Evolutionary conservation across 2,113 vertebrate genomes (phyloP).

Genomic region (cattle (Bos taurus)): DNA sequence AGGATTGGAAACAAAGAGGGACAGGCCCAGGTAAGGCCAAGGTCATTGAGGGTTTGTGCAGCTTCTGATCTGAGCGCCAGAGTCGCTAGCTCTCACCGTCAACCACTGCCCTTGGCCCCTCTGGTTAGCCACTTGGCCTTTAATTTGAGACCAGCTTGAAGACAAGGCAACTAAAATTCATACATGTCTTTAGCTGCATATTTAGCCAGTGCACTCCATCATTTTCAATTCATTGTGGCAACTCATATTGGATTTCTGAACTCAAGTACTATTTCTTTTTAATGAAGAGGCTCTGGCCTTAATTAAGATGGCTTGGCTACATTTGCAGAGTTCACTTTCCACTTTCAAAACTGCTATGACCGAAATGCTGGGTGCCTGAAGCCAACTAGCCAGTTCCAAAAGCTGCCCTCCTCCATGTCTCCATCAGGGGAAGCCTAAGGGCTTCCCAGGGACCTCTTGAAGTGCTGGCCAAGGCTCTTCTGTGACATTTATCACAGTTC

Average conservation of each 20-base stretch:
- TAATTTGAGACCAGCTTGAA: not conserved
- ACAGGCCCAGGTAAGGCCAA: not conserved
- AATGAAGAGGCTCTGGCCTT: constrained; percentile 14
- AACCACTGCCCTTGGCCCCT: not conserved
- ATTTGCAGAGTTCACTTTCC: not conserved
- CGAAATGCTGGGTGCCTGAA: not conserved
- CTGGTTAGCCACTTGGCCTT: not conserved
- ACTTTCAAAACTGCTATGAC: not conserved
- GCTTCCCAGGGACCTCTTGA: not conserved
- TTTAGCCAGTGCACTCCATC: not conserved
- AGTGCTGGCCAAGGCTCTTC: not conserved
- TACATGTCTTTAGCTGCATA: not conserved
- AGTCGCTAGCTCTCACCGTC: not conserved
- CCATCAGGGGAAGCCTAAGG: not conserved
- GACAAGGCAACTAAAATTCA: not conserved
- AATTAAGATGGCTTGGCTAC: not conserved
- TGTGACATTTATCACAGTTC: not conserved
- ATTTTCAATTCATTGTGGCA: not conserved
- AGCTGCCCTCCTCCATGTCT: not conserved
- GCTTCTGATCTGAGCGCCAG: not conserved
- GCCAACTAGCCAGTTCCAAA: not conserved
- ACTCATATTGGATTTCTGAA: not conserved
- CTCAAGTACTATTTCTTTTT: not conserved
- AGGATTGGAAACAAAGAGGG: not conserved
- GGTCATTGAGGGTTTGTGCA: not conserved